These are phyloP conservation scores for Schizotus pectinicornis DNA, from an alignment of 2,888 invertebrate species.

Conservation along the genomic window DNA sequence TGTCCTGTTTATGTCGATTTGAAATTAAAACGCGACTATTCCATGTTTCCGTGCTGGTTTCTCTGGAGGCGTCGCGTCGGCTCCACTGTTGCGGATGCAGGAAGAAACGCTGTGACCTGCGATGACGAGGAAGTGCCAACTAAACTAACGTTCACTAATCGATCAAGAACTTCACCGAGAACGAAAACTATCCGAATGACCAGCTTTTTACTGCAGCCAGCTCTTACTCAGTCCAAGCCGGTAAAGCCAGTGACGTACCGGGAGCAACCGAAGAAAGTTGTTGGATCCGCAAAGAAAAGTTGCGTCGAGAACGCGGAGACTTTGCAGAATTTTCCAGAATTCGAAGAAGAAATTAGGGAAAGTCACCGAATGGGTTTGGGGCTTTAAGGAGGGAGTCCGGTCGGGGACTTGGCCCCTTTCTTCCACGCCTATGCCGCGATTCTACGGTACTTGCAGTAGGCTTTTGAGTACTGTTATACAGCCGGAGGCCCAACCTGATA, in stretches of 20 bases:
- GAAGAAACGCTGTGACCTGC: constrained; percentile 2
- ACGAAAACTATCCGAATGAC: constrained; percentile 37
- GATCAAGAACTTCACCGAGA: constrained; percentile 37
- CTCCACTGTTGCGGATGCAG: not conserved
- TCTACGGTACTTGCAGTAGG: constrained; percentile 38
- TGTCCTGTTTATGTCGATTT: not conserved
- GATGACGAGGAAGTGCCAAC: constrained; percentile 34
- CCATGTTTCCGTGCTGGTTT: no score
- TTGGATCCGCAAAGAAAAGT: not conserved
- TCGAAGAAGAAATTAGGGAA: no score
- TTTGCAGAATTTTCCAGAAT: no score
- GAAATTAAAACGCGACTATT: not conserved
- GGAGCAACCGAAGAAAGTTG: constrained; percentile 25
- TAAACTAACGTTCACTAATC: constrained; percentile 43
- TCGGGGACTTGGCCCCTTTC: constrained; percentile 12
- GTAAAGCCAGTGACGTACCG: constrained; percentile 29
- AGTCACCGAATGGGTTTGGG: not conserved
- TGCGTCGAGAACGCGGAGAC: not conserved
- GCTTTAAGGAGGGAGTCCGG: not conserved
- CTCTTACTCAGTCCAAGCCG: constrained; percentile 28
- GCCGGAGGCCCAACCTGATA: constrained; percentile 30
- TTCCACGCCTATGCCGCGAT: constrained; percentile 28
- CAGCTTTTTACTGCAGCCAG: constrained; percentile 32
- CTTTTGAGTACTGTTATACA: constrained; percentile 36
- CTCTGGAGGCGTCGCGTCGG: no score